A percentile compares a stretch with the other conserved stretches of the same genome.
phyloP scores from a whole-genome alignment of 2,113 vertebrate genomes.

The Ceyx margarethae region DNA sequence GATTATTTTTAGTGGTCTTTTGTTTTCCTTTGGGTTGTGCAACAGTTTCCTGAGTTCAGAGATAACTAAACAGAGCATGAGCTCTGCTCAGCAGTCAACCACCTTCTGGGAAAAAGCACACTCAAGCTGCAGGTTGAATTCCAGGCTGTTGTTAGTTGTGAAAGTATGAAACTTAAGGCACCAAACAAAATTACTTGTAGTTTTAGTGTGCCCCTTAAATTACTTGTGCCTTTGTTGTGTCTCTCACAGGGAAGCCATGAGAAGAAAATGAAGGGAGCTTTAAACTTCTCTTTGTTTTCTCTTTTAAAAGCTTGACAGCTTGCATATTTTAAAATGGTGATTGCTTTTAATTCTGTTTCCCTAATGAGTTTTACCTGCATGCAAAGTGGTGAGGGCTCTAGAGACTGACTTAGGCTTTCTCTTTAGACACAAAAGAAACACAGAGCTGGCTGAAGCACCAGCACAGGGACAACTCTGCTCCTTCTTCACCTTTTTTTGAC shows the following conservation, averaged over 20 bases:
- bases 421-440: not conserved
- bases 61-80: not conserved
- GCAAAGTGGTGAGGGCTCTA: not conserved
- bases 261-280: not conserved
- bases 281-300: not conserved
- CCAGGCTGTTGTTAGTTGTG: not conserved
- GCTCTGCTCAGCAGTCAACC: not conserved
- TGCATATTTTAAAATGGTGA: rapidly evolving
- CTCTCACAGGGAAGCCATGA: not conserved
- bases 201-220: not conserved
- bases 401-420: not conserved
- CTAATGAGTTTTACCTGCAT: rapidly evolving
- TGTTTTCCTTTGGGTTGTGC: not conserved
- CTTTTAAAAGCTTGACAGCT: not conserved
- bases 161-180: not conserved
- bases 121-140: too few relatives aligned
- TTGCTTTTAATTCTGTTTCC: not conserved
- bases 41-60: not conserved
- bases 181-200: not conserved
- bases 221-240: not conserved
- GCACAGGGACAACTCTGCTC: not conserved
- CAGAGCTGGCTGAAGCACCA: not conserved
- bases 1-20: not conserved
- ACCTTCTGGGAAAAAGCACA: rapidly evolving
- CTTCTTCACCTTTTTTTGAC: not conserved